phyloP scores from a whole-genome alignment of 1,140 invertebrate species.

The Zaprionus nigranus region DNA sequence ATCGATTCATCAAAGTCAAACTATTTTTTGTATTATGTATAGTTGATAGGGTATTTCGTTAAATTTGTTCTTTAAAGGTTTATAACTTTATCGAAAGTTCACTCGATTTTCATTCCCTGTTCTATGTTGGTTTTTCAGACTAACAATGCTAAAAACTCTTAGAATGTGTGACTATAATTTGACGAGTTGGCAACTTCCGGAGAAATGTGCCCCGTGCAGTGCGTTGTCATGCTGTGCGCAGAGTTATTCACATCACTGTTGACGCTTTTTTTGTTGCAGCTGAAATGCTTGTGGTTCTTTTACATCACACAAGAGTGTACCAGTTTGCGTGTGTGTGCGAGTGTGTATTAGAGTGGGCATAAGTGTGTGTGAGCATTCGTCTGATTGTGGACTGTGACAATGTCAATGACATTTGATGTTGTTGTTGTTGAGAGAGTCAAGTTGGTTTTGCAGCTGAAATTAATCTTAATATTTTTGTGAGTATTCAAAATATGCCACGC shows the following conservation, averaged over 20 bases:
- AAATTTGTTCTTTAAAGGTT: neutral
- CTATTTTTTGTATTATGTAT: too few species aligned
- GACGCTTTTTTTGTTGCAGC: constrained; percentile 2
- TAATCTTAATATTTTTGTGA: constrained; percentile 30
- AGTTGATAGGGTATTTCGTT: too few species aligned
- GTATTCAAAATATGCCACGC: constrained; percentile 23
- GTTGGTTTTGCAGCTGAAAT: constrained; percentile 27
- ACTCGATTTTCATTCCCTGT: neutral
- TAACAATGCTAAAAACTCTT: neutral
- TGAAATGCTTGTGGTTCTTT: constrained; percentile 15
- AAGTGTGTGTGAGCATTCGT: constrained; percentile 14
- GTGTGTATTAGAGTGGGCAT: neutral
- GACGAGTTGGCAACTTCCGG: neutral
- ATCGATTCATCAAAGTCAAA: too few species aligned
- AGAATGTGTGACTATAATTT: neutral
- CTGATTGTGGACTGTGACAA: constrained; percentile 38
- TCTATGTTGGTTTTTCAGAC: neutral
- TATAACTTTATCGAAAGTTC: neutral
- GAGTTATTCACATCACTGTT: constrained; percentile 17
- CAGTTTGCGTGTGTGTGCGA: too few species aligned
- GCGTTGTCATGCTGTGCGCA: neutral
- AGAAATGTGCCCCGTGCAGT: neutral
- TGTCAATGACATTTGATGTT: constrained; percentile 38
- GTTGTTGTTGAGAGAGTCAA: neutral
- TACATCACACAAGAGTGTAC: constrained; percentile 8